Evolutionary conservation across 2,888 invertebrate species (phyloP).

Genomic region (Thalpophila matura): DNA sequence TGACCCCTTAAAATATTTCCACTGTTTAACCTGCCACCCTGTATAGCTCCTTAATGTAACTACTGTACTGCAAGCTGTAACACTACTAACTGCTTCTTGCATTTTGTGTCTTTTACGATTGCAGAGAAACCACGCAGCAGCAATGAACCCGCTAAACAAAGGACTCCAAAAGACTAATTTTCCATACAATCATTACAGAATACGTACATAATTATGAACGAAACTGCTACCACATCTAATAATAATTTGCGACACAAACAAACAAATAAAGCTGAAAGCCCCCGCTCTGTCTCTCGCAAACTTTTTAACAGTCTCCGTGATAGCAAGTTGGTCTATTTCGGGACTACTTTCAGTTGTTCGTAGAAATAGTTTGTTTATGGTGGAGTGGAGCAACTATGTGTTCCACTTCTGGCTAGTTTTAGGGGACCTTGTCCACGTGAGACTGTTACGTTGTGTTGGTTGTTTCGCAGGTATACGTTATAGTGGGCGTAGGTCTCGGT

Average conservation of each 20-base stretch:
- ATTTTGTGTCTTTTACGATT: no score
- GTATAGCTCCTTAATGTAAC: no score
- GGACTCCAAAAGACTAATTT: slow-evolving; percentile 11
- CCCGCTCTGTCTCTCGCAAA: slow-evolving; percentile 34
- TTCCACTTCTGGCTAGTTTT: slow-evolving; percentile 34
- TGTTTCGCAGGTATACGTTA: no score
- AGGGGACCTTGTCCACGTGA: slow-evolving; percentile 28
- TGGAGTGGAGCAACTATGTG: slow-evolving; percentile 53
- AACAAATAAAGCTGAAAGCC: slow-evolving; percentile 61
- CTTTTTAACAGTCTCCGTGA: slow-evolving; percentile 54
- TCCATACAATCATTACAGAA: background rate
- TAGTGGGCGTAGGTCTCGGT: no score
- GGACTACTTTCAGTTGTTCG: slow-evolving; percentile 46
- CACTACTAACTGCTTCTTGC: no score
- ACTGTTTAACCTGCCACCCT: no score
- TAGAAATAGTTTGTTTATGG: slow-evolving; percentile 57
- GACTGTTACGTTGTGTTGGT: background rate
- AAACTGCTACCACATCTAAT: slow-evolving; percentile 21
- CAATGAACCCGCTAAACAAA: background rate
- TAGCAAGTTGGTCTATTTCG: slow-evolving; percentile 56
- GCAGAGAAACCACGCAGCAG: no score
- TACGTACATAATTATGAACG: slow-evolving; percentile 24
- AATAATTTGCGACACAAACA: slow-evolving; percentile 56
- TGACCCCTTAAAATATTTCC: no score
- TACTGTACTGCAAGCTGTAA: no score